Percentiles rank a stretch among this genome's conserved stretches.
Evolutionary conservation across 2,888 invertebrate species (phyloP).

Genomic region (Lithophane socia): DNA sequence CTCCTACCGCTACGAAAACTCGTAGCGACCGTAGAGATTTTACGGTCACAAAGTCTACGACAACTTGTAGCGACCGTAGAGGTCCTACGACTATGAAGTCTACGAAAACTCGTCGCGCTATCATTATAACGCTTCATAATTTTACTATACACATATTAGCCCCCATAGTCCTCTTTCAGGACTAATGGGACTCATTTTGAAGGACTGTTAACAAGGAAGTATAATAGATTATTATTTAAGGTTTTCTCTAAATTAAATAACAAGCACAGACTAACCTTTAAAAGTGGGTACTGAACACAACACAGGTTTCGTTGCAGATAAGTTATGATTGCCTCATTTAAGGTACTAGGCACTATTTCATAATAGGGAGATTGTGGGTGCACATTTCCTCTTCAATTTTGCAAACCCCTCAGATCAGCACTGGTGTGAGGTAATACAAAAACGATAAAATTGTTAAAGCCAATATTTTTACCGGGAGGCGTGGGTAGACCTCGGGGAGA

Average conservation of each 20-base stretch:
- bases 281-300: background rate
- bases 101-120: constrained; percentile 34
- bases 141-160: constrained; percentile 29
- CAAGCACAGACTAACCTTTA: background rate
- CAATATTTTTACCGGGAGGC: constrained; percentile 51
- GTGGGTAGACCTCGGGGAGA: constrained; percentile 43
- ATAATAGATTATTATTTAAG: constrained; percentile 38
- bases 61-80: constrained; percentile 25
- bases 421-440: constrained; percentile 34
- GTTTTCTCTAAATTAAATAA: constrained; percentile 16
- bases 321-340: background rate
- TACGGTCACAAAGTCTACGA: constrained; percentile 28
- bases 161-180: constrained; percentile 24
- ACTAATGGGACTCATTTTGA: constrained; percentile 31
- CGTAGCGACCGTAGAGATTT: background rate
- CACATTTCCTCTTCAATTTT: constrained; percentile 28
- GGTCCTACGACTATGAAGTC: constrained; percentile 12
- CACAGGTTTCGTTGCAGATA: background rate
- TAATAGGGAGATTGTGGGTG: constrained; percentile 7
- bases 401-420: constrained; percentile 29
- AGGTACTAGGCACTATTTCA: background rate
- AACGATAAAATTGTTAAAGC: constrained; percentile 47
- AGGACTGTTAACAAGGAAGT: constrained; percentile 22
- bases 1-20: background rate
- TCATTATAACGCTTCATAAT: constrained; percentile 35